A percentile compares a stretch with the other conserved stretches of the same genome.
These are phyloP conservation scores for Tautogolabrus adspersus DNA, from an alignment of 2,113 vertebrate species.

Conservation along the genomic window DNA sequence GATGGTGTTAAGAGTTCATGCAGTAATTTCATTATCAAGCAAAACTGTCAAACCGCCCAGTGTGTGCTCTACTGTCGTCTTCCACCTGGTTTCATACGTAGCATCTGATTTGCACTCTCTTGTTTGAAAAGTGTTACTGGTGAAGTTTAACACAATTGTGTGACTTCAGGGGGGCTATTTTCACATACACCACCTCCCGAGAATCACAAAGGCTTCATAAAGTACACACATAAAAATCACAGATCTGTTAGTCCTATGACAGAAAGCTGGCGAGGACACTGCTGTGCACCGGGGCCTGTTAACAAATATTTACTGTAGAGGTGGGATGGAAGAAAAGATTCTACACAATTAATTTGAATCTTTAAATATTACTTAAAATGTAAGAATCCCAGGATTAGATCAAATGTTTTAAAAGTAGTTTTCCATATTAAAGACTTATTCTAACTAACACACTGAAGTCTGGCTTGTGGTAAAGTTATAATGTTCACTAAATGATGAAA, in stretches of 20 bases:
- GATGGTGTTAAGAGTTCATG: conserved; percentile 37
- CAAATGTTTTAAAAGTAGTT: too few relatives aligned
- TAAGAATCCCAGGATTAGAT: too few relatives aligned
- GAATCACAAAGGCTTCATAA: conserved; percentile 49
- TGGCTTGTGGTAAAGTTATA: too few relatives aligned
- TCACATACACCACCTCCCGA: conserved; percentile 60
- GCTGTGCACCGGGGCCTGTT: conserved; percentile 8
- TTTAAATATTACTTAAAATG: background rate
- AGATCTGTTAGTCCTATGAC: conserved; percentile 32
- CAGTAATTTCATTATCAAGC: conserved; percentile 72
- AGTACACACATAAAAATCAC: conserved; percentile 21
- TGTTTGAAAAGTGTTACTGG: conserved; percentile 71
- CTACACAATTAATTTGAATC: conserved; percentile 7
- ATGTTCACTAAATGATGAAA: too few relatives aligned
- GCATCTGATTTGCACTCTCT: conserved; percentile 68
- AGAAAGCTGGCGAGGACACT: conserved; percentile 25
- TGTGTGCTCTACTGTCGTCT: conserved; percentile 57
- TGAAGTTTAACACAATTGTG: conserved; percentile 79
- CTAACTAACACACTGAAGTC: too few relatives aligned
- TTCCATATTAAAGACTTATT: too few relatives aligned
- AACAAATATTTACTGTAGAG: conserved; percentile 23
- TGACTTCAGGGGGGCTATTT: conserved; percentile 64
- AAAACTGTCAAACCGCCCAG: conserved; percentile 80
- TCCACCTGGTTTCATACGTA: conserved; percentile 71
- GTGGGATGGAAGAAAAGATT: background rate